Evolutionary conservation across 2,888 invertebrate genomes (phyloP).

Genomic region (Hemaris fuciformis): DNA sequence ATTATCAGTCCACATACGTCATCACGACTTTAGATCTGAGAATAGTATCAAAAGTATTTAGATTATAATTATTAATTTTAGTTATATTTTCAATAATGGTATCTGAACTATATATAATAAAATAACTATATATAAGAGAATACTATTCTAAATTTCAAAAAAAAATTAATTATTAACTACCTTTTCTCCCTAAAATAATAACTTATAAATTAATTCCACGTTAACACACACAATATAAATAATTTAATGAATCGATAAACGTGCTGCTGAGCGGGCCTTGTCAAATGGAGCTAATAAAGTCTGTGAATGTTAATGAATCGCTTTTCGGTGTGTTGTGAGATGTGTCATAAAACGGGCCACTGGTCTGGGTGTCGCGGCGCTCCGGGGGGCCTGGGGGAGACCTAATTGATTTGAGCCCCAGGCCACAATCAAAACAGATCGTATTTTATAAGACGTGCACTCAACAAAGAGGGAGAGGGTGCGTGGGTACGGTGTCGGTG

Average conservation of each 20-base stretch:
- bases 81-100: no score
- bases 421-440: conserved; percentile 83
- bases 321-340: conserved; percentile 65
- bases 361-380: conserved; percentile 74
- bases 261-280: conserved; percentile 38
- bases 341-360: conserved; percentile 81
- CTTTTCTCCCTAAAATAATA: conserved; percentile 12
- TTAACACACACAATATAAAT: conserved; percentile 22
- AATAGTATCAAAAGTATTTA: no score
- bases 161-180: no score
- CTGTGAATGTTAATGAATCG: conserved; percentile 79
- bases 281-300: conserved; percentile 75
- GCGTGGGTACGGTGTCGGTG: conserved; percentile 30
- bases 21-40: no score
- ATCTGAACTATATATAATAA: no score
- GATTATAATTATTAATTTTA: no score
- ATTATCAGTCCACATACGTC: no score
- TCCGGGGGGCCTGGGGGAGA: conserved; percentile 65
- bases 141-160: no score
- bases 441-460: conserved; percentile 81
- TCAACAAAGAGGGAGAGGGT: conserved; percentile 66
- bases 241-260: conserved; percentile 51
- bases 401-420: conserved; percentile 82
- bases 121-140: no score
- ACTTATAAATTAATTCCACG: conserved; percentile 21